Evolutionary conservation across 2,888 invertebrate genomes (phyloP), one percentile per base, ranked within the genome.

Genomic region (Quadroppia sp.): DNA sequence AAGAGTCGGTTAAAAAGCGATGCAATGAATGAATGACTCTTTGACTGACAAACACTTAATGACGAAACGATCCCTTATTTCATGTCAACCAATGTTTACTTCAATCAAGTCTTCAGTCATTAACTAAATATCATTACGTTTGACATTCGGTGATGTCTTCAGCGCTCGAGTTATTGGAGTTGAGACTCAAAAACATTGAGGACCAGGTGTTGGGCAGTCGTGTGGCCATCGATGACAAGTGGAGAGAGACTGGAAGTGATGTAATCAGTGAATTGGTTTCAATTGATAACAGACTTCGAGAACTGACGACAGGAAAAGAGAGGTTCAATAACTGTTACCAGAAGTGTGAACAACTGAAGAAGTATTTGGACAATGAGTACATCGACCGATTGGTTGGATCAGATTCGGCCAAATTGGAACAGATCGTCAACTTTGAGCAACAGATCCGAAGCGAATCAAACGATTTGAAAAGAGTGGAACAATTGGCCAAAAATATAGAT

Each of bases 351-450:
- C 17, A 69, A 42, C 56, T 73, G 25, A 48, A 70, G 11, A 73
- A 73, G 28, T 73, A 69, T 45, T 36, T 73, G 17, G 73, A 73
- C 40, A 70, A 69, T 20, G 42, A 61, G 40, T 50, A 45, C 28
- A 28, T 70, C 32, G 48, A 70, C 17, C 69, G 48, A 30, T 23
- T 53, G 9, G 15, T 15, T 3, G 28, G 50, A 13, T 23, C 69
- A 17, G 71, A 50, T 50, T 32, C 36, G 17, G 1, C 23, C 1
- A 69, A 69, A 53, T 70, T 42, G 15, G 73, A 73, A 40, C 45
- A 73, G 70, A 48, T 73, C 15, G 20, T 73, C 32, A 70, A 30
- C n/a, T 73, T 73, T 73, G 73, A 73, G 48, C 50, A 73, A 50
- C 69, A 73, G 53, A 73, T 73, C 28, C n/a, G 30, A 48, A 9